These are phyloP conservation scores for Notodromas monacha DNA, from an alignment of 2,888 invertebrate species.

Conservation along the genomic window DNA sequence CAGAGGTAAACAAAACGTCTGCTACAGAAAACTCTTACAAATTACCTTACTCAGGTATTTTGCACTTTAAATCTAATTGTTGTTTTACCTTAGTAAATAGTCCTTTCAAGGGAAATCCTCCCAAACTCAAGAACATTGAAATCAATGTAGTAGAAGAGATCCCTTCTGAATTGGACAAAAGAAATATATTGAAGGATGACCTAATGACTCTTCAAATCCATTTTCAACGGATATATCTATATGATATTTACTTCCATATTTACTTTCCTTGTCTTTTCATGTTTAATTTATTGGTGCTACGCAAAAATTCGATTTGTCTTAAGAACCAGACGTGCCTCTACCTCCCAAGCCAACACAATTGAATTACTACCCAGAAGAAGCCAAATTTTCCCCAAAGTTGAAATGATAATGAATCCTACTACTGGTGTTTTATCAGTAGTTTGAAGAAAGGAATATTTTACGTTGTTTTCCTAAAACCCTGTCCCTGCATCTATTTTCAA, in stretches of 20 bases:
- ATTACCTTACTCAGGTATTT: slow-evolving; percentile 4
- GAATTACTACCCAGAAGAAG: slow-evolving; percentile 4
- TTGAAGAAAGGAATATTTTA: background rate
- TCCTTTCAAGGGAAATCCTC: slow-evolving; percentile 4
- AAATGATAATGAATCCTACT: slow-evolving; percentile 4
- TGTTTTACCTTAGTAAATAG: slow-evolving; percentile 2
- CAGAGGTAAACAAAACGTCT: slow-evolving; percentile 4
- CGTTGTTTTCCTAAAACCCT: slow-evolving; percentile 1
- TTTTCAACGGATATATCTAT: slow-evolving; percentile 4
- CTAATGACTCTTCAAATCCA: slow-evolving; percentile 4
- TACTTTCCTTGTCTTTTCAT: slow-evolving; percentile 4
- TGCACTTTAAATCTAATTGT: slow-evolving; percentile 4
- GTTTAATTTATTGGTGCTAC: slow-evolving; percentile 1
- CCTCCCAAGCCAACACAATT: slow-evolving; percentile 4
- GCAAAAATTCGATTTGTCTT: slow-evolving; percentile 4
- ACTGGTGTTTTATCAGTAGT: slow-evolving; percentile 2
- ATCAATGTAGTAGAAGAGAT: slow-evolving; percentile 4
- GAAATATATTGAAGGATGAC: slow-evolving; percentile 1
- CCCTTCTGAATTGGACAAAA: slow-evolving; percentile 4
- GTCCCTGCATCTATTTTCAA: slow-evolving; percentile 4
- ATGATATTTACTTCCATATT: slow-evolving; percentile 4
- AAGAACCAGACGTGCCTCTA: slow-evolving; percentile 4
- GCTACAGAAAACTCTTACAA: slow-evolving; percentile 1
- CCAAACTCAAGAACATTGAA: slow-evolving; percentile 2
- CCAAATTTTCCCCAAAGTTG: slow-evolving; percentile 1